These are phyloP conservation scores for Ascidia mentula DNA, from an alignment of 23 tunicate species.

Conservation along the genomic window DNA sequence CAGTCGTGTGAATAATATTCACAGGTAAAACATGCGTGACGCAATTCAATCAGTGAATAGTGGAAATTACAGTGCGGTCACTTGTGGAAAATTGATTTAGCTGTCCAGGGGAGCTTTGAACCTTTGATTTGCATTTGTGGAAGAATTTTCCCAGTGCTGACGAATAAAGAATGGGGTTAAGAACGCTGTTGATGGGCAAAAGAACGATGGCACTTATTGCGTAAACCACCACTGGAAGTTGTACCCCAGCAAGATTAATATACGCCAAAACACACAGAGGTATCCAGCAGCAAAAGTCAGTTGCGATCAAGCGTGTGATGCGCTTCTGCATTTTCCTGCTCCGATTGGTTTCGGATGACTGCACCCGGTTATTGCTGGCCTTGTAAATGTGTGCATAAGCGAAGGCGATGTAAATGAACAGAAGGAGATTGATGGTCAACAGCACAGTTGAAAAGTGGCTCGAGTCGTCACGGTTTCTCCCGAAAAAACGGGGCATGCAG, in stretches of 20 bases:
- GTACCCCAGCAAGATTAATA: neutral
- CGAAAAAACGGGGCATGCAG: neutral
- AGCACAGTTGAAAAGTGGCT: neutral
- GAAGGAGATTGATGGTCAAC: neutral
- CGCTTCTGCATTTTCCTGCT: neutral
- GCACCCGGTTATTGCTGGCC: neutral
- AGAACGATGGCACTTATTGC: constrained; percentile 1
- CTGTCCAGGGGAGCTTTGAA: neutral
- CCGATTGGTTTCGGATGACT: neutral
- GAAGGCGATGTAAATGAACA: neutral
- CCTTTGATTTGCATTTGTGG: neutral
- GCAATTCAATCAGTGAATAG: too few relatives aligned
- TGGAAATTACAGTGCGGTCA: neutral
- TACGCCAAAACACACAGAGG: neutral
- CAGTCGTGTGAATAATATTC: too few relatives aligned
- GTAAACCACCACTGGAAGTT: neutral
- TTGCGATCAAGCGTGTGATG: neutral
- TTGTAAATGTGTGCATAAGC: neutral
- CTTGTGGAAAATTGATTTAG: neutral
- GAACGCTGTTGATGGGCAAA: neutral
- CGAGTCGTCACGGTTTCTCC: neutral
- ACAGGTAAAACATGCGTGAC: too few relatives aligned
- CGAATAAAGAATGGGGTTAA: neutral
- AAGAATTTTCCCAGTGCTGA: neutral
- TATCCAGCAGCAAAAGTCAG: constrained; percentile 1